Evolutionary conservation across 1,140 invertebrate species (phyloP).

Genomic region (Oscheius sp.): DNA sequence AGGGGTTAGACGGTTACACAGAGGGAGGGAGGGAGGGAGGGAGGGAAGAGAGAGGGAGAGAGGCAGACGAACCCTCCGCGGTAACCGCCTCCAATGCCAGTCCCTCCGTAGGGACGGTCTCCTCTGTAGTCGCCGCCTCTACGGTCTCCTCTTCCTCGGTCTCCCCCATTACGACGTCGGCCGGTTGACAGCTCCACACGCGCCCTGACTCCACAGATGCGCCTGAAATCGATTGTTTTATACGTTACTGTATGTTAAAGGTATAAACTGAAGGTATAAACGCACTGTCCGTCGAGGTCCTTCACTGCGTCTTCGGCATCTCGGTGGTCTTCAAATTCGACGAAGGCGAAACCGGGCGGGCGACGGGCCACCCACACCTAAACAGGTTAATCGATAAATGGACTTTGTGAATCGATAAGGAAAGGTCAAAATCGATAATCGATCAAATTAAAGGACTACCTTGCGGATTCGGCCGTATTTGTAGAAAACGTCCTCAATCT

Average conservation of each 20-base stretch:
- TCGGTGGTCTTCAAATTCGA: constrained; percentile 88
- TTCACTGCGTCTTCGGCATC: constrained; percentile 91
- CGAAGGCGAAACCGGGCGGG: constrained; percentile 89
- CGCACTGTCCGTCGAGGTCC: constrained; percentile 79
- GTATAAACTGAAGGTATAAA: no score
- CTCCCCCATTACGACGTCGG: constrained; percentile 43
- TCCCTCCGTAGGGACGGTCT: constrained; percentile 18
- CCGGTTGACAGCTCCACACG: constrained; percentile 54
- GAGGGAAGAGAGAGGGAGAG: no score
- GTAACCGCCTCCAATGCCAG: no score
- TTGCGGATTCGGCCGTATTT: no score
- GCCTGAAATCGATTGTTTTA: constrained; percentile 43
- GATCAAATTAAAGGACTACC: no score
- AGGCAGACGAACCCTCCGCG: no score
- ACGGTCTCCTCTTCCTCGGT: constrained; percentile 44
- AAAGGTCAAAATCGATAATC: no score
- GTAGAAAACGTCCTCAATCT: no score
- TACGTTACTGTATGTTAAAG: neutral
- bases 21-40: neutral
- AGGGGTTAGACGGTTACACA: no score
- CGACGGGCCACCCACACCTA: constrained; percentile 92
- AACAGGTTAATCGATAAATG: no score
- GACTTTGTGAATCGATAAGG: no score
- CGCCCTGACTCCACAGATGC: constrained; percentile 60
- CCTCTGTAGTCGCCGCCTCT: constrained; percentile 48